Conservation (phyloP, 2,888 invertebrate genomes). For the Exocentrus adspersus region DNA sequence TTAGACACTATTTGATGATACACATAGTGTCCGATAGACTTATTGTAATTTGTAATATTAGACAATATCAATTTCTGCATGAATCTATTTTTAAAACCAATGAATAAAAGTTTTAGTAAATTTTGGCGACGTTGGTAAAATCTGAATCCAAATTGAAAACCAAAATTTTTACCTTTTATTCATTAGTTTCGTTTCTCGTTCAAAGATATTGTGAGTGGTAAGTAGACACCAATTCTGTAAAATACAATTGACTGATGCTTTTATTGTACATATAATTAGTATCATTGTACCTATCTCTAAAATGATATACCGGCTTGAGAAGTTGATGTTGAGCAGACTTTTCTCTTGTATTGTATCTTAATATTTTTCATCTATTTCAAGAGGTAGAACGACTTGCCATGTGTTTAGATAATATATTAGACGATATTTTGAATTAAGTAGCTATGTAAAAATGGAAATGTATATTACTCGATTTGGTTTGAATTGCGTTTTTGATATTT, state of each 20-base stretch:
- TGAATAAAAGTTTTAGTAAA: conserved; percentile 3
- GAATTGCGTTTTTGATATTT: conserved; percentile 33
- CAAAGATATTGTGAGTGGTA: conserved; percentile 38
- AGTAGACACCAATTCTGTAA: conserved; percentile 48
- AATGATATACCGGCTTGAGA: conserved; percentile 44
- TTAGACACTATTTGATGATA: conserved; percentile 15
- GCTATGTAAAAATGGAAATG: conserved; percentile 30
- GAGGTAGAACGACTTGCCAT: conserved; percentile 45
- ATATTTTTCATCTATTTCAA: conserved; percentile 44
- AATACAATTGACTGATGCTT: conserved; percentile 53
- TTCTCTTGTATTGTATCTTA: conserved; percentile 17
- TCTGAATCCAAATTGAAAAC: neutral
- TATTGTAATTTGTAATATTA: conserved; percentile 32
- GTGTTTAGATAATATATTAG: conserved; percentile 40
- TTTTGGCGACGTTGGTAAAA: neutral
- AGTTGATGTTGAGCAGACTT: conserved; percentile 41
- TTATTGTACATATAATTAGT: conserved; percentile 51
- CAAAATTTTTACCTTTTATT: conserved; percentile 7
- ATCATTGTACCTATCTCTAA: conserved; percentile 41
- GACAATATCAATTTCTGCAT: conserved; percentile 42
- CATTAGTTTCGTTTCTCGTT: conserved; percentile 25
- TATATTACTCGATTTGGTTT: conserved; percentile 23
- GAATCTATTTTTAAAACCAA: conserved; percentile 24
- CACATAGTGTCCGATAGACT: conserved; percentile 32
- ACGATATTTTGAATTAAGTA: conserved; percentile 29